Evolutionary conservation across 2,113 vertebrate species (phyloP).

Genomic region (Propithecus coquereli): DNA sequence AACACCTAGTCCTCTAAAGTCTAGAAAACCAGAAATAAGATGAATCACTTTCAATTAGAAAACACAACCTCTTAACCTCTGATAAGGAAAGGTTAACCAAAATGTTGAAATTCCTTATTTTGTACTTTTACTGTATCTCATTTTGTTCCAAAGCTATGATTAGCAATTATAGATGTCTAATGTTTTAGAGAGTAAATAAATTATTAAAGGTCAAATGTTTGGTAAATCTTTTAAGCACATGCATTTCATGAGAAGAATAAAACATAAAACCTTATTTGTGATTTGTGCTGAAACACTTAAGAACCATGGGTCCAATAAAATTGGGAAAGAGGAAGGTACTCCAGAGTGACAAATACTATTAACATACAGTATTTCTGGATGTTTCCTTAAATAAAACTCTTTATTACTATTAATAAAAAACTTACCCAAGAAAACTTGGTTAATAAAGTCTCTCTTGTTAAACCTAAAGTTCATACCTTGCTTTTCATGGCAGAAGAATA

Average conservation of each 20-base stretch:
- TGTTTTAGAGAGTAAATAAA: background rate
- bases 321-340: background rate
- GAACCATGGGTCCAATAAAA: conserved; percentile 18
- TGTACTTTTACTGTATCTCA: background rate
- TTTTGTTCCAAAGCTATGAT: background rate
- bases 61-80: background rate
- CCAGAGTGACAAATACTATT: background rate
- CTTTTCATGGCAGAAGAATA: conserved; percentile 99
- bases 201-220: background rate
- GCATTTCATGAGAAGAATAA: conserved; percentile 22
- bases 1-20: background rate
- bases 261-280: conserved; percentile 26
- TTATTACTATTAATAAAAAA: conserved; percentile 32
- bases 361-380: background rate
- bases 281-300: conserved; percentile 16
- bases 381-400: background rate
- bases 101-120: conserved; percentile 7
- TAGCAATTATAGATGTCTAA: background rate
- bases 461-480: conserved; percentile 88
- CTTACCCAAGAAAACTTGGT: background rate
- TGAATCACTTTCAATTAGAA: background rate
- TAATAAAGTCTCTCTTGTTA: conserved; percentile 25
- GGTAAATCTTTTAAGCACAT: background rate
- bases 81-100: background rate
- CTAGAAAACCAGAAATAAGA: conserved; percentile 8